A percentile compares a stretch with the other conserved stretches of the same genome.
These are phyloP conservation scores for Meganola albula DNA, from an alignment of 2,888 invertebrate species.

Conservation along the genomic window DNA sequence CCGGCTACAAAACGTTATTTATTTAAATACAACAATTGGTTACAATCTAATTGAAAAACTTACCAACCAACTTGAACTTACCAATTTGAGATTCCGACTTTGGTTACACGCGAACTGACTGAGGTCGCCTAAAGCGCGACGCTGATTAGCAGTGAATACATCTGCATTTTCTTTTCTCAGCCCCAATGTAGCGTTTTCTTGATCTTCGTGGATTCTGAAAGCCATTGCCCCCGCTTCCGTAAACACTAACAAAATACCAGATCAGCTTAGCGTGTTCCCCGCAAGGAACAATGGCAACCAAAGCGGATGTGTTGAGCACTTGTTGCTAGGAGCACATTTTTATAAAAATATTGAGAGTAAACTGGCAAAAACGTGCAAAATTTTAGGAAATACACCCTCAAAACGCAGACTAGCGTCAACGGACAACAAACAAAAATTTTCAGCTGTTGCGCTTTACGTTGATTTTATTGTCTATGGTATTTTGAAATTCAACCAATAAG, in stretches of 20 bases:
- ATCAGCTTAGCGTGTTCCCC: conserved; percentile 36
- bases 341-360: conserved; percentile 44
- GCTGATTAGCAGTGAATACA: conserved; percentile 72
- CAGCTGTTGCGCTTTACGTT: conserved; percentile 70
- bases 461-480: conserved; percentile 52
- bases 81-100: conserved; percentile 72
- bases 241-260: conserved; percentile 51
- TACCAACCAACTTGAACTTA: conserved; percentile 48
- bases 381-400: conserved; percentile 56
- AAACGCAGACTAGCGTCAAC: conserved; percentile 60
- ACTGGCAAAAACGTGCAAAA: conserved; percentile 32
- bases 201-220: conserved; percentile 87
- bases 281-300: conserved; percentile 39
- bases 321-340: conserved; percentile 45
- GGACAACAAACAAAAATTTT: conserved; percentile 65
- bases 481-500: conserved; percentile 62
- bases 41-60: too few relatives aligned
- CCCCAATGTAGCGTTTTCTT: conserved; percentile 81
- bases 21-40: conserved; percentile 5
- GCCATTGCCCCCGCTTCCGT: conserved; percentile 79
- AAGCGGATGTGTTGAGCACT: conserved; percentile 38
- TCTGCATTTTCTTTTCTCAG: conserved; percentile 74
- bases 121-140: conserved; percentile 81
- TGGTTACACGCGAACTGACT: conserved; percentile 77
- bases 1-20: conserved; percentile 45